Evolutionary conservation across 2,797 vertebrate genomes (phyloP).

Genomic region (Propithecus perrieri): DNA sequence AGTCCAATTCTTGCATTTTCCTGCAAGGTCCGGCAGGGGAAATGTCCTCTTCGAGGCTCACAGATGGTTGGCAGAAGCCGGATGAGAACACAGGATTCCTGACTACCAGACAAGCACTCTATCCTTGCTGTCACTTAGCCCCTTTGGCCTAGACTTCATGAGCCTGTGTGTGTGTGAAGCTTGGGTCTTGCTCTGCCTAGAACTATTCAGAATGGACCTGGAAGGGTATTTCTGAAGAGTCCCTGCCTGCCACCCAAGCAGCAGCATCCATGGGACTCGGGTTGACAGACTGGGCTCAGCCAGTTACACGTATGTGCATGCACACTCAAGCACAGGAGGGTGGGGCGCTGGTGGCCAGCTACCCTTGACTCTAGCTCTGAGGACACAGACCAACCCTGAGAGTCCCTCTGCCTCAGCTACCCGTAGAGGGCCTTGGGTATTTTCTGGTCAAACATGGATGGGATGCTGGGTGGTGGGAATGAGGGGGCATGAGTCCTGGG

Average conservation of each 20-base stretch:
- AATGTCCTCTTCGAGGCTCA: not conserved
- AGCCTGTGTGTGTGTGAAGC: not conserved
- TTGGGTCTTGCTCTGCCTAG: not conserved
- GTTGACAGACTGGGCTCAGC: not conserved
- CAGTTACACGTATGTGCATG: not conserved
- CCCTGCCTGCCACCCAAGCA: not conserved
- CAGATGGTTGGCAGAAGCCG: not conserved
- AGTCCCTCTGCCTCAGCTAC: not conserved
- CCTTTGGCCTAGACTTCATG: not conserved
- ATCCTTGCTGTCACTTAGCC: not conserved
- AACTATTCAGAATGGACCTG: not conserved
- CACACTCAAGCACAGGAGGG: not conserved
- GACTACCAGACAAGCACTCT: not conserved
- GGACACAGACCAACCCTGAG: not conserved
- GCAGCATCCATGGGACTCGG: not conserved
- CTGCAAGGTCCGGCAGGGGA: not conserved
- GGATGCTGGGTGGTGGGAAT: not conserved
- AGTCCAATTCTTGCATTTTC: not conserved
- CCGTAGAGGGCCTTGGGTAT: not conserved
- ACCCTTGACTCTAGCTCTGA: not conserved
- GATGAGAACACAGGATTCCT: not conserved
- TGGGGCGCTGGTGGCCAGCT: not conserved
- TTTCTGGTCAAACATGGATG: conserved; percentile 2
- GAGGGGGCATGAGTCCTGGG: not conserved
- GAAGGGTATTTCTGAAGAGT: not conserved